phyloP scores from a whole-genome alignment of 2,888 invertebrate genomes.

The Dascillus cervinus region DNA sequence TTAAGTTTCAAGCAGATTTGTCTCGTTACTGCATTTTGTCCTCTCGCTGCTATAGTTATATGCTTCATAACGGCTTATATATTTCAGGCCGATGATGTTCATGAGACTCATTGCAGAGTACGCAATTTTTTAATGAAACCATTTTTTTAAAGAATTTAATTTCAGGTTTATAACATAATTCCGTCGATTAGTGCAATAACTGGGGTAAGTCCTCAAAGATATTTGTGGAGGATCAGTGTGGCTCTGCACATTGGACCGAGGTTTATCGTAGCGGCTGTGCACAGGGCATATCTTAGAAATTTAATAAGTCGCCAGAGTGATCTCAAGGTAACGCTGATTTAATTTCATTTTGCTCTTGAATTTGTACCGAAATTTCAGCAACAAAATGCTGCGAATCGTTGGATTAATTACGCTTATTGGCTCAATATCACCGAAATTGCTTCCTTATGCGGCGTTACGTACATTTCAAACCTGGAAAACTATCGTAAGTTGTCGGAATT shows the following conservation, averaged over 20 bases:
- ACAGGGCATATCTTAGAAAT: slow-evolving; percentile 72
- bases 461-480: slow-evolving; percentile 90
- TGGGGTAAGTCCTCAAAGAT: slow-evolving; percentile 85
- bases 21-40: slow-evolving; percentile 75
- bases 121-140: slow-evolving; percentile 36
- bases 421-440: slow-evolving; percentile 78
- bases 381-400: slow-evolving; percentile 48
- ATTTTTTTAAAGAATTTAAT: slow-evolving; percentile 4
- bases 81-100: slow-evolving; percentile 88
- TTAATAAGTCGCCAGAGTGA: slow-evolving; percentile 54
- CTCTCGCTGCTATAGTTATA: slow-evolving; percentile 73
- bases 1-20: slow-evolving; percentile 74
- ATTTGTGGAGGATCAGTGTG: slow-evolving; percentile 87
- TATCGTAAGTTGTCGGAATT: slow-evolving; percentile 68
- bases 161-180: slow-evolving; percentile 85
- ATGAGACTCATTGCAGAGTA: slow-evolving; percentile 92
- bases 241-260: slow-evolving; percentile 89
- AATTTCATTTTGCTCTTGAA: neutral
- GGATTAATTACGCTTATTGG: slow-evolving; percentile 70
- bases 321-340: slow-evolving; percentile 39
- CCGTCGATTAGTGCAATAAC: slow-evolving; percentile 95
- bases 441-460: slow-evolving; percentile 84
- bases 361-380: slow-evolving; percentile 37
- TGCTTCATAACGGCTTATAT: slow-evolving; percentile 86
- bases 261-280: slow-evolving; percentile 79